A percentile compares a stretch with the other conserved stretches of the same genome.
These are phyloP conservation scores for Mamestra configurata DNA, from an alignment of 1,140 invertebrate genomes.

Conservation along the genomic window DNA sequence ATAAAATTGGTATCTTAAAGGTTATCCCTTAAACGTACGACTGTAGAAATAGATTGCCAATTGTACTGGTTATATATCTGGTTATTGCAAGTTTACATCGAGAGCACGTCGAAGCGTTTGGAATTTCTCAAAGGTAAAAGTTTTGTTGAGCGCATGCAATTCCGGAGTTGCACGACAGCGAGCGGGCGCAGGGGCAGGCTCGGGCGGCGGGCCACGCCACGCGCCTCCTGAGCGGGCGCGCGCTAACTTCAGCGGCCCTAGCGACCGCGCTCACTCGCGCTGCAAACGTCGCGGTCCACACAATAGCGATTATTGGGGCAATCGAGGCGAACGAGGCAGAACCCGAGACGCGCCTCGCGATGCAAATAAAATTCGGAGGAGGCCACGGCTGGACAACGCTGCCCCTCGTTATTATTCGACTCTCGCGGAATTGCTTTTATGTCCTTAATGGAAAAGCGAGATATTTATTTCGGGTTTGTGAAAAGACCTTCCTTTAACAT, in stretches of 20 bases:
- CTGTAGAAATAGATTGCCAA: conserved; percentile 62
- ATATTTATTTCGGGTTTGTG: conserved; percentile 85
- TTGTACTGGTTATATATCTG: conserved; percentile 70
- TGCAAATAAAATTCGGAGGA: conserved; percentile 85
- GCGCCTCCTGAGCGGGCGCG: background rate
- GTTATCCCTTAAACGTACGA: background rate
- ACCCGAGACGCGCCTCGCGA: conserved; percentile 79
- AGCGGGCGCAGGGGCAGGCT: conserved; percentile 5
- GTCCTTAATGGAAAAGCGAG: conserved; percentile 87
- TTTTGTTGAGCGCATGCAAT: conserved; percentile 80
- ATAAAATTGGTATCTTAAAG: no score
- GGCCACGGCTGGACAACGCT: conserved; percentile 81
- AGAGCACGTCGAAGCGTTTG: conserved; percentile 72
- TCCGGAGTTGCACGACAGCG: conserved; percentile 73
- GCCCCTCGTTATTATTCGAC: conserved; percentile 86
- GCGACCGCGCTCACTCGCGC: conserved; percentile 7
- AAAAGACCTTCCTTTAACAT: conserved; percentile 79
- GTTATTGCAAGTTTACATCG: conserved; percentile 73
- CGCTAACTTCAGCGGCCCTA: conserved; percentile 14
- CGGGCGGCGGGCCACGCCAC: background rate
- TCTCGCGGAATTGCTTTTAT: conserved; percentile 87
- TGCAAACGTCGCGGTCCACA: conserved; percentile 59
- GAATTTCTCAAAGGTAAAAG: conserved; percentile 81
- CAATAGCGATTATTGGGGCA: conserved; percentile 85
- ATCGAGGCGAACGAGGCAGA: conserved; percentile 74